Conservation (phyloP, 1,140 invertebrate species). For the Heterodera carotae region DNA sequence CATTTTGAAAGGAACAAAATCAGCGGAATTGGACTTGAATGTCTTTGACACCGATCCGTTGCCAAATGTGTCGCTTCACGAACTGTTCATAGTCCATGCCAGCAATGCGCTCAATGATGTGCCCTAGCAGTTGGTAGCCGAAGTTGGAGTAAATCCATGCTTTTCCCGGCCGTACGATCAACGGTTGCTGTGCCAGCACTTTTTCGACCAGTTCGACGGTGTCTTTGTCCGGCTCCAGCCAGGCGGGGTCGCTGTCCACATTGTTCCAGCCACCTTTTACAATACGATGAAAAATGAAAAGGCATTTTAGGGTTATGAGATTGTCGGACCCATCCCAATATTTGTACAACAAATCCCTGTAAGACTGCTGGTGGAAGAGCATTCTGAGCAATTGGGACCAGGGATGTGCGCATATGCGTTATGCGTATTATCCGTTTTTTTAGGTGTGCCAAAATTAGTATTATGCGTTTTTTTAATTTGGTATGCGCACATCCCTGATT, state of each 20-base stretch:
- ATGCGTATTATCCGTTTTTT: too few relatives aligned
- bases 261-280: slow-evolving; percentile 63
- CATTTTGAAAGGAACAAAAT: too few relatives aligned
- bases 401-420: too few relatives aligned
- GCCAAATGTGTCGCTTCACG: slow-evolving; percentile 61
- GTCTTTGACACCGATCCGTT: slow-evolving; percentile 56
- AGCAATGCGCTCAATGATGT: slow-evolving; percentile 59
- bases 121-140: slow-evolving; percentile 63
- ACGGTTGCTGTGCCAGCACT: slow-evolving; percentile 54
- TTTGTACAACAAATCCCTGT: too few relatives aligned
- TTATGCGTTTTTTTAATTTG: too few relatives aligned
- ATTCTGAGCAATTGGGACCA: too few relatives aligned
- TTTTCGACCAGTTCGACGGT: slow-evolving; percentile 56
- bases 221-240: slow-evolving; percentile 57
- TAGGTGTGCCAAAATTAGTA: too few relatives aligned
- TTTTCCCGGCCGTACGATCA: slow-evolving; percentile 52
- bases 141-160: slow-evolving; percentile 65
- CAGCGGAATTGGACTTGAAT: slow-evolving; percentile 39
- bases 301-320: too few relatives aligned
- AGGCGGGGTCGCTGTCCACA: slow-evolving; percentile 61
- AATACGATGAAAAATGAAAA: neutral
- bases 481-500: too few relatives aligned
- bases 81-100: slow-evolving; percentile 60
- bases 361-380: too few relatives aligned
- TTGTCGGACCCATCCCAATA: too few relatives aligned